Evolutionary conservation across 2,797 vertebrate species (phyloP), one percentile per base, ranked within the genome.

Genomic region (Aplochiton taeniatus): DNA sequence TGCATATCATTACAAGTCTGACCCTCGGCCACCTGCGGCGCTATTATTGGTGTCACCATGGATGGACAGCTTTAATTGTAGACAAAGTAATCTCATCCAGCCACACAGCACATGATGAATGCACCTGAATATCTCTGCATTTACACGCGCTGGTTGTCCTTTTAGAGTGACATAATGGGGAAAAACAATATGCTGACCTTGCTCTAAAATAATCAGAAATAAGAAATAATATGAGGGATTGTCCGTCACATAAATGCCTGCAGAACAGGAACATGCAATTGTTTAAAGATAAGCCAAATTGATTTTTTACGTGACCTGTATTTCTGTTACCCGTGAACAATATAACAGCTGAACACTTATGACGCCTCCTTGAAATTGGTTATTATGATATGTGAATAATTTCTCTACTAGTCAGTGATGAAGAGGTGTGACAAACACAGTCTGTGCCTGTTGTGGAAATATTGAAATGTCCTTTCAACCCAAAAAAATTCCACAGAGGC

Each of bases 11-110:
- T 85, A 87, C 67, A 69, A 69, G 73, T 70, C 67, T 82, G 85
- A 88, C 83, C 83, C 79, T 64, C 74, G 68, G 72, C 75, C 85
- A 82, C 89, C 86, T 80, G 83, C 85, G 80, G 75, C 66, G 71
- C 77, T 73, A 59, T 86, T 73, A 87, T 90, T 90, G 88, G 58
- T 10, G 68, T 56, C 75, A 70, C 65, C 74, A 77, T 0, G 70
- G 77, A 87, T 79, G 85, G 82, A 78, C 75, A 75, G 77, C 72
- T 84, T 85, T 74, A 80, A 81, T 58, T 85, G 74, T 77, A 79
- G 77, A 86, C 81, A 84, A 81, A 78, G 65, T 72, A 79, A 83
- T 74, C 70, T 69, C 75, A 76, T 76, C 61, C 59, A 70, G 66
- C 62, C 64, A 65, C 65, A 58, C 63, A 45, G 68, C 64, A 46